Evolutionary conservation across 2,888 invertebrate species (phyloP).

Genomic region (Eurois occulta): DNA sequence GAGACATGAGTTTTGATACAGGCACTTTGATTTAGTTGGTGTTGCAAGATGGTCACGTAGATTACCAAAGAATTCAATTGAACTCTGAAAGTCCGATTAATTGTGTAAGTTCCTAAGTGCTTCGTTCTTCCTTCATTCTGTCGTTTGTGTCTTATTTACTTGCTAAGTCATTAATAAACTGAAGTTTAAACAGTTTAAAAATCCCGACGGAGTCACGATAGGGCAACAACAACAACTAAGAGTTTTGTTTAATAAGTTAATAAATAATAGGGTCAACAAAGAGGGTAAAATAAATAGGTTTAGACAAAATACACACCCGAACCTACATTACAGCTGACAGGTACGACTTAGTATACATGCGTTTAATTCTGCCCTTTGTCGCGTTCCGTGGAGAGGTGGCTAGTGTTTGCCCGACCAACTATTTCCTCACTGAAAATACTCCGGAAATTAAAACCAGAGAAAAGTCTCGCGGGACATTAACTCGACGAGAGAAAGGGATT

Average conservation of each 20-base stretch:
- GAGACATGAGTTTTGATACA: not conserved
- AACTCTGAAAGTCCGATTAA: constrained; percentile 11
- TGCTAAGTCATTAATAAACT: constrained; percentile 19
- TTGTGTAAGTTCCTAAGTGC: constrained; percentile 28
- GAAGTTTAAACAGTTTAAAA: constrained; percentile 1
- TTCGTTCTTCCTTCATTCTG: constrained; percentile 26
- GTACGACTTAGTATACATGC: constrained; percentile 18
- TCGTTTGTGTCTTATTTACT: constrained; percentile 31
- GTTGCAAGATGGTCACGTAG: not conserved
- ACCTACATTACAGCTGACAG: constrained; percentile 25
- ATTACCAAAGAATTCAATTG: constrained; percentile 3
- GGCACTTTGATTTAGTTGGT: not conserved
- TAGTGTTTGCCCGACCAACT: constrained; percentile 81
- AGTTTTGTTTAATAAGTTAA: not conserved
- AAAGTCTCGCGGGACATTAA: constrained; percentile 87
- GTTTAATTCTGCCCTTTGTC: constrained; percentile 53
- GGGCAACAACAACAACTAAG: not conserved
- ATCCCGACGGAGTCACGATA: not conserved
- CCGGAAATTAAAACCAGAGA: constrained; percentile 89
- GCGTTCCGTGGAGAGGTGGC: constrained; percentile 43
- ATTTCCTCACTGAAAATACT: constrained; percentile 85
- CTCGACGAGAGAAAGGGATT: constrained; percentile 83
- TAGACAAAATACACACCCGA: not conserved
- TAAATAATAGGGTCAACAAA: not conserved
- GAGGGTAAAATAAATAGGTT: constrained; percentile 9